Evolutionary conservation across 1,140 invertebrate species (phyloP).

Genomic region (Arion vulgaris): DNA sequence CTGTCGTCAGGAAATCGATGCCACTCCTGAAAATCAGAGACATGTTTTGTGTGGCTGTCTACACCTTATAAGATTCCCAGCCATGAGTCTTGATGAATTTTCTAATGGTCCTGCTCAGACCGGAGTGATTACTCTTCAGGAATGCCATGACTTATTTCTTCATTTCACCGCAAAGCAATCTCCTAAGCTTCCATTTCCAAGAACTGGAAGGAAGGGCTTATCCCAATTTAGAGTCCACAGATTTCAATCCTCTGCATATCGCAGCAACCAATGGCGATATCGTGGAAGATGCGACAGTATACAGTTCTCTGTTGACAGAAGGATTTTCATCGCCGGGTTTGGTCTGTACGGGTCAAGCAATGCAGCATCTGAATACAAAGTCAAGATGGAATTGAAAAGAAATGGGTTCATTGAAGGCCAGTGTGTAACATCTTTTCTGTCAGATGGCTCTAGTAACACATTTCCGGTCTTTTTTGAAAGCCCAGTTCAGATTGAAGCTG

Average conservation of each 20-base stretch:
- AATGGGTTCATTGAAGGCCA: conserved; percentile 83
- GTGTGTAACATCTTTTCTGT: conserved; percentile 83
- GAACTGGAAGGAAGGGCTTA: conserved; percentile 85
- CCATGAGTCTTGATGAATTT: conserved; percentile 90
- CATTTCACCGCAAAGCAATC: conserved; percentile 84
- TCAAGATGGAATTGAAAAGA: conserved; percentile 84
- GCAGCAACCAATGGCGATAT: conserved; percentile 96
- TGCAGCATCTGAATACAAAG: conserved; percentile 86
- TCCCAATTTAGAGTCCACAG: conserved; percentile 92
- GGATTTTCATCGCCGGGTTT: conserved; percentile 89
- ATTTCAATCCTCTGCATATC: conserved; percentile 95
- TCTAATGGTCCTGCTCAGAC: conserved; percentile 82
- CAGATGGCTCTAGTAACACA: conserved; percentile 84
- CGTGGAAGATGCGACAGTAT: conserved; percentile 89
- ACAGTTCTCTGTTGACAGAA: conserved; percentile 85
- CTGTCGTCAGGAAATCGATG: conserved; percentile 77
- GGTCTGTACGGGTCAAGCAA: conserved; percentile 90
- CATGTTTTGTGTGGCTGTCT: conserved; percentile 81
- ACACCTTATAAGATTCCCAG: conserved; percentile 84
- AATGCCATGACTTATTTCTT: conserved; percentile 85
- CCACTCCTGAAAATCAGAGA: conserved; percentile 82
- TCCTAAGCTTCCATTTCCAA: conserved; percentile 85
- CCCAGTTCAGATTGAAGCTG: conserved; percentile 85
- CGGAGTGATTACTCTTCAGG: conserved; percentile 82
- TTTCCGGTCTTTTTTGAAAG: conserved; percentile 90